phyloP scores from a whole-genome alignment of 2,888 invertebrate species.

The Rhyacophila evoluta region DNA sequence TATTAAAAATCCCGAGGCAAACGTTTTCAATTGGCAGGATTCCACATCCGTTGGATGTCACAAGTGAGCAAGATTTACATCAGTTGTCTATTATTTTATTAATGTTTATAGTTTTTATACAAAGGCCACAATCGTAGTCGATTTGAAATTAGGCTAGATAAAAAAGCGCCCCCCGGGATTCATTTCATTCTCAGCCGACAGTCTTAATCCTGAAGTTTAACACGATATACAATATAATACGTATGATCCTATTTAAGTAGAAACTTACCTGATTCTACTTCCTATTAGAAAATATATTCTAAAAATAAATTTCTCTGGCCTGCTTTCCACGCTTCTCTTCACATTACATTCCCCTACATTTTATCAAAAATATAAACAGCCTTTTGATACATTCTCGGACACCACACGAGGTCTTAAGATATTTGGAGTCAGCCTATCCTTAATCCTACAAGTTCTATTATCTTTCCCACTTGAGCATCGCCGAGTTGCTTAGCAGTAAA shows the following conservation, averaged over 20 bases:
- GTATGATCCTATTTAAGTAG: constrained; percentile 34
- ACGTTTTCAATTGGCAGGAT: neutral
- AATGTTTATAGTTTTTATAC: constrained; percentile 23
- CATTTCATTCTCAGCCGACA: neutral
- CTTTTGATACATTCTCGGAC: constrained; percentile 27
- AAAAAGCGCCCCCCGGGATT: neutral
- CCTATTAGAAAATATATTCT: constrained; percentile 52
- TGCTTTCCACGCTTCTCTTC: constrained; percentile 42
- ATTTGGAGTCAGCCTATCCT: neutral
- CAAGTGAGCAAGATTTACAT: neutral
- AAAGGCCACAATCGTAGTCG: constrained; percentile 39
- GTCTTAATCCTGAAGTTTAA: constrained; percentile 33
- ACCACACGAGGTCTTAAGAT: neutral
- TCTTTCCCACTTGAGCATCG: neutral
- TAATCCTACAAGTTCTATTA: neutral
- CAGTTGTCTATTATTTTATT: neutral
- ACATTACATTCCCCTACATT: constrained; percentile 26
- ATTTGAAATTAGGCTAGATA: constrained; percentile 24
- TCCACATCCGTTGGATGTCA: neutral
- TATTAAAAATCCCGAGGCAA: neutral
- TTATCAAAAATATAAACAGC: constrained; percentile 39
- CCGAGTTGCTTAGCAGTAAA: neutral
- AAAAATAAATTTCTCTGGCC: constrained; percentile 55
- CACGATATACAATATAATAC: constrained; percentile 36
- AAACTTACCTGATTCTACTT: constrained; percentile 41